These are phyloP conservation scores for Lindbergichthys nudifrons DNA, from an alignment of 2,797 vertebrate genomes.

Conservation along the genomic window DNA sequence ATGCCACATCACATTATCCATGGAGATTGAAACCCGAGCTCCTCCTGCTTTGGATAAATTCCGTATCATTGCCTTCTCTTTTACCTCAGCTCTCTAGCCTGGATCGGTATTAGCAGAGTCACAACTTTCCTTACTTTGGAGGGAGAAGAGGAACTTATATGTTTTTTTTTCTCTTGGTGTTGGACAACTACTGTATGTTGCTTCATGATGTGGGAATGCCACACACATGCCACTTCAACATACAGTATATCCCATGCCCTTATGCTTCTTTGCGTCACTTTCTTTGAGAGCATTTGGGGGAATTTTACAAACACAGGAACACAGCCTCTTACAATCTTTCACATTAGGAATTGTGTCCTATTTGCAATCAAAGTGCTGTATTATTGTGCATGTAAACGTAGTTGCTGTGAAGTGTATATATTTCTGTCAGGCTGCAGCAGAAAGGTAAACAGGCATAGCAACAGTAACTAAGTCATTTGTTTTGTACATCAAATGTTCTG, in stretches of 20 bases:
- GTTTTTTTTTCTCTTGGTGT: neutral
- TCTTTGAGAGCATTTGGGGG: no score
- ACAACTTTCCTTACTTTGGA: slow-evolving; percentile 11
- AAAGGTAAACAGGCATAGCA: neutral
- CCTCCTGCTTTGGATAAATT: slow-evolving; percentile 58
- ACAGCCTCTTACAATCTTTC: no score
- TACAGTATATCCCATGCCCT: no score
- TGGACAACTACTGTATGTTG: slow-evolving; percentile 7
- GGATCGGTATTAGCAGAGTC: slow-evolving; percentile 33
- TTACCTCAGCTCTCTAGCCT: slow-evolving; percentile 45
- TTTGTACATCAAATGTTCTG: neutral
- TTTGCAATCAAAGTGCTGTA: no score
- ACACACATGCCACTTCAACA: no score
- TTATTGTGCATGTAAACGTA: no score
- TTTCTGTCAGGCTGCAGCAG: neutral
- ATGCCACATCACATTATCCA: slow-evolving; percentile 65
- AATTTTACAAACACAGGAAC: no score
- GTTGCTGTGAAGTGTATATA: no score
- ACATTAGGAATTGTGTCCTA: no score
- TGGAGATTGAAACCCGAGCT: slow-evolving; percentile 57
- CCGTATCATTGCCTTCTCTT: slow-evolving; percentile 61
- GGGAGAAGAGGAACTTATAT: neutral
- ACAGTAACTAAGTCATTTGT: neutral
- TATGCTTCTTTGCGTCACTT: no score
- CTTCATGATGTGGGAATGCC: neutral